phyloP scores from a whole-genome alignment of 2,113 vertebrate species.

The Nyctibius bracteatus region DNA sequence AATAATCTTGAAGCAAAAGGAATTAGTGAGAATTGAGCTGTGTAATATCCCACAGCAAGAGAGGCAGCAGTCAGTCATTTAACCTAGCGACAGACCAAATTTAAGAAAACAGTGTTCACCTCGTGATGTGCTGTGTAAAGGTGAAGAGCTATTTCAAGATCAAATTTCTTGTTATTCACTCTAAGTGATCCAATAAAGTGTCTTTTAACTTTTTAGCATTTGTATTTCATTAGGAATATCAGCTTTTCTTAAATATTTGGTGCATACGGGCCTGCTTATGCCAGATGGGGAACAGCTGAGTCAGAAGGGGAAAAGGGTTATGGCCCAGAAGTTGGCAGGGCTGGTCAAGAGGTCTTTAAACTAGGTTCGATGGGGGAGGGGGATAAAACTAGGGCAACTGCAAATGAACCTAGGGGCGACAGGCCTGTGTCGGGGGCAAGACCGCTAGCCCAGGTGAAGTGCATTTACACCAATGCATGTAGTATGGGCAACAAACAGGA shows the following conservation, averaged over 20 bases:
- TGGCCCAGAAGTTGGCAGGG: too few relatives aligned
- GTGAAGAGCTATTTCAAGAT: neutral
- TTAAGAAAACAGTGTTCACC: neutral
- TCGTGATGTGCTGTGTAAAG: neutral
- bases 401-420: too few relatives aligned
- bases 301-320: too few relatives aligned
- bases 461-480: too few relatives aligned
- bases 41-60: neutral
- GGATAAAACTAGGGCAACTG: too few relatives aligned
- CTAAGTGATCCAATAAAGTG: neutral
- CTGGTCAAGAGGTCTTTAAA: too few relatives aligned
- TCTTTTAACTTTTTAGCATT: neutral
- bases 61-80: neutral
- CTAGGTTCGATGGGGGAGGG: too few relatives aligned
- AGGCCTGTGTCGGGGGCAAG: too few relatives aligned
- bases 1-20: neutral
- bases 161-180: neutral
- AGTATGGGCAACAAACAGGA: too few relatives aligned
- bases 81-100: neutral
- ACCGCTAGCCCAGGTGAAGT: too few relatives aligned
- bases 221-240: neutral
- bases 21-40: neutral
- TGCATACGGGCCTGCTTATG: too few relatives aligned
- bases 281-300: too few relatives aligned
- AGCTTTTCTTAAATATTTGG: neutral